Evolutionary conservation across 2,113 vertebrate species (phyloP).

Genomic region (Sminthopsis crassicaudata): DNA sequence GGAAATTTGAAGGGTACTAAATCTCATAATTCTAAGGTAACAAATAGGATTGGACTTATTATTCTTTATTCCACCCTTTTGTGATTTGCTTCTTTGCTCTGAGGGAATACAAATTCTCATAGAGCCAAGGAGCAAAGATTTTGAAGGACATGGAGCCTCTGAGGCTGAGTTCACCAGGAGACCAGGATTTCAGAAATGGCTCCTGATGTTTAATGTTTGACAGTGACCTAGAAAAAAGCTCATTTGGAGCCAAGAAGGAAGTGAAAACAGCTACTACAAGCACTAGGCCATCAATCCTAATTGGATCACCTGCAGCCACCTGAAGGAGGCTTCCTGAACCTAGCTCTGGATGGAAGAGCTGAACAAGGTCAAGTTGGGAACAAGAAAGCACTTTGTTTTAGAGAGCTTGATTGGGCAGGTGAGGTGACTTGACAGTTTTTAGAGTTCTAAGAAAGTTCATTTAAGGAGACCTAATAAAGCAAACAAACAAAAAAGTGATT

Average conservation of each 20-base stretch:
- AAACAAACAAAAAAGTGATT: not conserved
- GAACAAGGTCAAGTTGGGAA: not conserved
- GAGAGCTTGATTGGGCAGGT: not conserved
- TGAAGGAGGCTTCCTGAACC: not conserved
- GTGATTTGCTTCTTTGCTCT: conserved; percentile 27
- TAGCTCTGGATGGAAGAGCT: not conserved
- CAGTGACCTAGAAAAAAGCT: conserved; percentile 29
- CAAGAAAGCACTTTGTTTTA: not conserved
- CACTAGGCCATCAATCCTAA: not conserved
- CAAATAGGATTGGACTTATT: not conserved
- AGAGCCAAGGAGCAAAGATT: not conserved
- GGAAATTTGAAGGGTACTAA: not conserved
- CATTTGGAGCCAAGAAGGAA: not conserved
- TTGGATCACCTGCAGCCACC: not conserved
- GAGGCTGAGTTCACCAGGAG: not conserved
- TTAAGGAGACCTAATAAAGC: not conserved
- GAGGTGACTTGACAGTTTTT: not conserved
- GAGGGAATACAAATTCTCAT: conserved; percentile 11
- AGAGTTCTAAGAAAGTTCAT: not conserved
- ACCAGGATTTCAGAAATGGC: rapidly evolving
- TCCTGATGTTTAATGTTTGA: not conserved
- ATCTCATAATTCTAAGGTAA: not conserved
- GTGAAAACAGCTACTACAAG: not conserved
- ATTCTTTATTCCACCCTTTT: not conserved
- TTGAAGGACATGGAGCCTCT: conserved; percentile 7